phyloP scores from a whole-genome alignment of 1,140 invertebrate species.

The Pectinophora gossypiella region DNA sequence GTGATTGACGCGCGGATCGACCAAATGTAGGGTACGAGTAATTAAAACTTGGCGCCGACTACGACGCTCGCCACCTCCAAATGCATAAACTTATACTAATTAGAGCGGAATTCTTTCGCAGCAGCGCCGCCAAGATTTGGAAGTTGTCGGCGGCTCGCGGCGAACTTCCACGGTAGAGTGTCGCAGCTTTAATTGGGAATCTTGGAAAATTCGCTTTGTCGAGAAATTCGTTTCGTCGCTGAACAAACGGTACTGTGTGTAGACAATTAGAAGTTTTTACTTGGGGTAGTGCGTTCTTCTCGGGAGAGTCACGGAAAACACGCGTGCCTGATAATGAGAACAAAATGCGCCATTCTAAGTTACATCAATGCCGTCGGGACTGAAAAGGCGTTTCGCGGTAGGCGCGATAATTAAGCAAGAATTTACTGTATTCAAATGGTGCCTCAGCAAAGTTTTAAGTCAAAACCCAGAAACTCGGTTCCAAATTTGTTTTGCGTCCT shows the following conservation, averaged over 20 bases:
- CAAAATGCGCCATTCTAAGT: constrained; percentile 20
- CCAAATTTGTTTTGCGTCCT: constrained; percentile 54
- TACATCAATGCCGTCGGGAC: constrained; percentile 14
- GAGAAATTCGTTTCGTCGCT: constrained; percentile 40
- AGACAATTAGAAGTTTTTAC: constrained; percentile 25
- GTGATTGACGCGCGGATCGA: constrained; percentile 37
- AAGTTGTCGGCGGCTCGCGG: constrained; percentile 36
- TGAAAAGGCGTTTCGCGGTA: constrained; percentile 12
- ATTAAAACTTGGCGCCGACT: constrained; percentile 59
- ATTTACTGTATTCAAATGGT: constrained; percentile 55
- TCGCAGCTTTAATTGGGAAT: constrained; percentile 68
- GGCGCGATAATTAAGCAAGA: constrained; percentile 59
- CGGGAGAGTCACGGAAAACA: constrained; percentile 8
- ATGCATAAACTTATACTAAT: constrained; percentile 69
- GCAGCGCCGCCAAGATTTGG: constrained; percentile 44
- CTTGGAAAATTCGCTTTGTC: constrained; percentile 61
- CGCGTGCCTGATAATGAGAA: constrained; percentile 18
- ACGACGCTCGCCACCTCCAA: constrained; percentile 36
- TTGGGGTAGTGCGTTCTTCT: constrained; percentile 4
- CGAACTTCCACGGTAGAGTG: constrained; percentile 48
- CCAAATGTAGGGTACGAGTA: constrained; percentile 27
- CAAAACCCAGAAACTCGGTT: constrained; percentile 46
- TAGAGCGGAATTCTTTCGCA: constrained; percentile 62
- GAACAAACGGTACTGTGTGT: constrained; percentile 47
- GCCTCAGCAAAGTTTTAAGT: constrained; percentile 42